These are phyloP conservation scores for Pristionchus arcanus DNA, from an alignment of 2,888 invertebrate genomes.

Conservation along the genomic window DNA sequence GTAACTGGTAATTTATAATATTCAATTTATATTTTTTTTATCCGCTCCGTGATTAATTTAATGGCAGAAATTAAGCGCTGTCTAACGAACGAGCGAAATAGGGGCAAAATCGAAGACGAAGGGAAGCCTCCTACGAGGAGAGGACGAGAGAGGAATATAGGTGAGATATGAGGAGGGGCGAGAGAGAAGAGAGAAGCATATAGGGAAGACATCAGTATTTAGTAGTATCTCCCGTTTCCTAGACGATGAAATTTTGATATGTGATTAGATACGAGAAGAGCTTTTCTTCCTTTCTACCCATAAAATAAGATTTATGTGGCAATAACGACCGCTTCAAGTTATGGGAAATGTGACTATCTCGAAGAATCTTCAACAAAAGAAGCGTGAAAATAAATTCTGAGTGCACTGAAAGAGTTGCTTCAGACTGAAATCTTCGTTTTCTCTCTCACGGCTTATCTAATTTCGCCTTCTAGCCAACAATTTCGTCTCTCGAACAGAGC, in stretches of 20 bases:
- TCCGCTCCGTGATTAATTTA: neutral
- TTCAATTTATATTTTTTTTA: neutral
- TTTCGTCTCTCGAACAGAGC: neutral
- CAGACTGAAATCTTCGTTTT: conserved; percentile 30
- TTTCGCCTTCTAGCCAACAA: conserved; percentile 13
- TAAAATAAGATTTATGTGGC: neutral
- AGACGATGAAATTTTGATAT: neutral
- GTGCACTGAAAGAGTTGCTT: neutral
- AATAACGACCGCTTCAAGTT: neutral
- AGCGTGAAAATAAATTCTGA: neutral
- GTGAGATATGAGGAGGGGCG: conserved; percentile 29
- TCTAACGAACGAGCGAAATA: neutral
- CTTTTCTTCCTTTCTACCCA: neutral
- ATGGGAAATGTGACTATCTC: neutral
- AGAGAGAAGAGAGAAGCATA: neutral
- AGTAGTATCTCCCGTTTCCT: neutral
- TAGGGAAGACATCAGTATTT: neutral
- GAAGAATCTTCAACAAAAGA: neutral
- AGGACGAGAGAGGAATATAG: conserved; percentile 26
- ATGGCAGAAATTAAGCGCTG: neutral
- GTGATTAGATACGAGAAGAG: neutral
- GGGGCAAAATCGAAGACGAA: conserved; percentile 42
- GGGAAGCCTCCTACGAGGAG: neutral
- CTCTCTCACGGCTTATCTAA: conserved; percentile 38
- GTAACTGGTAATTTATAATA: no score